Evolutionary conservation across 2,797 vertebrate genomes (phyloP).

Genomic region (Leucoraja ocellata): DNA sequence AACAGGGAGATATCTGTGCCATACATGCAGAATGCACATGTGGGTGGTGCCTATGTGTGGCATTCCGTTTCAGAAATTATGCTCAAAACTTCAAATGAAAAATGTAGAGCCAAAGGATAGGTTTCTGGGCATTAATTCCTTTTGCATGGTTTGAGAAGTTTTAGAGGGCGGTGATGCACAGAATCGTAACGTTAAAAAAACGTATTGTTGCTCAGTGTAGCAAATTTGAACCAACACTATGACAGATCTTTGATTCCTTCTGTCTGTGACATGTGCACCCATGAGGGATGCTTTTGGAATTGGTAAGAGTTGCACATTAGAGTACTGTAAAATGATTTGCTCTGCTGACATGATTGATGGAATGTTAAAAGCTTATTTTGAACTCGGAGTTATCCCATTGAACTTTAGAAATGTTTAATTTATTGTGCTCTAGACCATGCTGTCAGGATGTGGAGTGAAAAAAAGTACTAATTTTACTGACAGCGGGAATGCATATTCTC

Average conservation of each 20-base stretch:
- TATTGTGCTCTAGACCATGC: neutral
- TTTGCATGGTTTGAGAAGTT: neutral
- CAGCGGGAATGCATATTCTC: neutral
- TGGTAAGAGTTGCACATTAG: slow-evolving; percentile 10
- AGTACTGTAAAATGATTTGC: slow-evolving; percentile 28
- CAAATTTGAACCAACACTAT: neutral
- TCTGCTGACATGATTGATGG: slow-evolving; percentile 23
- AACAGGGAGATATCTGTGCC: too few species aligned
- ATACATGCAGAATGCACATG: too few species aligned
- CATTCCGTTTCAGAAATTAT: too few species aligned
- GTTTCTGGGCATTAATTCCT: neutral
- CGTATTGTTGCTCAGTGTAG: neutral
- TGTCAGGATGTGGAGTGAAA: neutral
- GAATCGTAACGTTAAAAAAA: neutral
- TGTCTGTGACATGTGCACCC: neutral
- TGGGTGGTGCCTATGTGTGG: too few species aligned
- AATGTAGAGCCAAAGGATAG: too few species aligned
- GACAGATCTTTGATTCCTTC: neutral
- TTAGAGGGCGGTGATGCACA: neutral
- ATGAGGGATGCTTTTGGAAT: slow-evolving; percentile 28
- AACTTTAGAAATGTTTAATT: slow-evolving; percentile 19
- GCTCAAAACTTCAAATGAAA: too few species aligned
- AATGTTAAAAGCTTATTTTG: slow-evolving; percentile 33
- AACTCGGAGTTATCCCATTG: neutral
- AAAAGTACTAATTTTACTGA: slow-evolving; percentile 29